Evolutionary conservation across 2,113 vertebrate genomes (phyloP).

Genomic region (Clinocottus analis): DNA sequence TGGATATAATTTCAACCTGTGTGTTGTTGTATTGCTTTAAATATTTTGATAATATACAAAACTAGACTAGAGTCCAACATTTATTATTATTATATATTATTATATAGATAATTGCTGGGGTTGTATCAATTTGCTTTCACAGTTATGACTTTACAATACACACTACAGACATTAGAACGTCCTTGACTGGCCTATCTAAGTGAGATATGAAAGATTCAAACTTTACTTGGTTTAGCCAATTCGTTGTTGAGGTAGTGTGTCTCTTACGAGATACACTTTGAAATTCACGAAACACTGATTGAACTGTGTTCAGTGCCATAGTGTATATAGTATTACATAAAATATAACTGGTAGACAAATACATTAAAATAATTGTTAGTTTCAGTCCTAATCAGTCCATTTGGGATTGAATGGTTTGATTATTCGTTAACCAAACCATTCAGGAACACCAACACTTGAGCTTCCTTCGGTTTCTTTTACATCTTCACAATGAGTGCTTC

Average conservation of each 20-base stretch:
- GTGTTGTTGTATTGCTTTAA: too few relatives aligned
- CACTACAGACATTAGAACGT: not conserved
- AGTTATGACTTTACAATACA: not conserved
- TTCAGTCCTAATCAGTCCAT: not conserved
- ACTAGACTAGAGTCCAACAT: too few relatives aligned
- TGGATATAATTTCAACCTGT: too few relatives aligned
- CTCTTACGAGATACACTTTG: not conserved
- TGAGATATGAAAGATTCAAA: constrained; percentile 5
- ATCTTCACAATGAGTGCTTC: not conserved
- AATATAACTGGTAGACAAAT: not conserved
- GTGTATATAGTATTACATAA: not conserved
- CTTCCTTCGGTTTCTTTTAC: too few relatives aligned
- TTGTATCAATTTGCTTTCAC: constrained; percentile 13
- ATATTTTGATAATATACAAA: too few relatives aligned
- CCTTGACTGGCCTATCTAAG: not conserved
- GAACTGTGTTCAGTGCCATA: not conserved
- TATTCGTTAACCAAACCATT: not conserved
- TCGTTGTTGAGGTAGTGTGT: not conserved
- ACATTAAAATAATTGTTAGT: not conserved
- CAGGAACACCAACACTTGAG: not conserved
- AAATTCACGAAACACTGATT: not conserved
- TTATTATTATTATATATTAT: too few relatives aligned
- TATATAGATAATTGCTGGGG: constrained; percentile 8
- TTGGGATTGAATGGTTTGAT: too few relatives aligned
- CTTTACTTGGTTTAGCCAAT: not conserved